Percentiles rank a stretch among this genome's conserved stretches.
These are phyloP conservation scores for Gymnorhina tibicen DNA, from an alignment of 2,113 vertebrate species.

Conservation along the genomic window DNA sequence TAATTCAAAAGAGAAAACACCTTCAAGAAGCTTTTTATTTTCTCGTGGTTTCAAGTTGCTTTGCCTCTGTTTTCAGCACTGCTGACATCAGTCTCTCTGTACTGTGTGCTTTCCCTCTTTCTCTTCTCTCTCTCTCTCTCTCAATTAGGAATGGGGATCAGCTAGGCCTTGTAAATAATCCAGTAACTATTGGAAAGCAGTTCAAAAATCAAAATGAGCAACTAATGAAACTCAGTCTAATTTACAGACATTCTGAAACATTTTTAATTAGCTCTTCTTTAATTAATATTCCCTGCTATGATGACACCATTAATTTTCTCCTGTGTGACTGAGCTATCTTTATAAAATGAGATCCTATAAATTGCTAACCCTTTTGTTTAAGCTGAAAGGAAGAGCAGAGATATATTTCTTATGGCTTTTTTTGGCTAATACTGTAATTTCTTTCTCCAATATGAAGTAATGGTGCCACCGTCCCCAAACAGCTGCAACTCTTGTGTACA, in stretches of 20 bases:
- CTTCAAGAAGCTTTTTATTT: slow-evolving; percentile 24
- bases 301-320: not conserved
- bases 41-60: not conserved
- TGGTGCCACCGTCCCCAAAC: not conserved
- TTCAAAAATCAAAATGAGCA: slow-evolving; percentile 5
- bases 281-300: slow-evolving; percentile 6
- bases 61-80: slow-evolving; percentile 15
- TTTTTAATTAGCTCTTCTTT: slow-evolving; percentile 26
- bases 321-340: not conserved
- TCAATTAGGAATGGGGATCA: not conserved
- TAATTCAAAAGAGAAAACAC: slow-evolving; percentile 35
- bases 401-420: not conserved
- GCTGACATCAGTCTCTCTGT: not conserved
- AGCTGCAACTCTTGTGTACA: not conserved
- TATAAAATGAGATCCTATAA: not conserved
- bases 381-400: not conserved
- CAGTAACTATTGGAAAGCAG: not conserved
- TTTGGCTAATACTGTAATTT: not conserved
- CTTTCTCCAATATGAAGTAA: not conserved
- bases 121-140: not conserved
- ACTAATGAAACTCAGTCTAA: not conserved
- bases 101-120: not conserved
- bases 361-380: not conserved
- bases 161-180: not conserved
- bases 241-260: not conserved